Base-by-base conservation (phyloP, 2,797 vertebrate genomes). In the Numenius phaeopus region DNA sequence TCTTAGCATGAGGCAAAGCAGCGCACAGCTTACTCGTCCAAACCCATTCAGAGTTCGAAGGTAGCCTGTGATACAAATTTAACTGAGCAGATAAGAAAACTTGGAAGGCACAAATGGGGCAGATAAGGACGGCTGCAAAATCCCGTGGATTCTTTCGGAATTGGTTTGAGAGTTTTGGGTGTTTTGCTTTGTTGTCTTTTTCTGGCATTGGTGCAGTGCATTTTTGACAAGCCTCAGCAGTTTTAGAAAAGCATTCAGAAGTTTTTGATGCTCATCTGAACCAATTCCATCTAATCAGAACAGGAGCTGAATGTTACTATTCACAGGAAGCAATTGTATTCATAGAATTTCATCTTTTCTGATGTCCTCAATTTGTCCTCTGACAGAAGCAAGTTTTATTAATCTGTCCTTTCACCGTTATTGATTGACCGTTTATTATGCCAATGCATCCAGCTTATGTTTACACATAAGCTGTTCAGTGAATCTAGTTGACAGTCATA, bases 261-360 rank as follows among this genome's bases (percentile, higher is more conserved):
- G 90, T 92, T 96, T 94, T 85, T 96, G 93, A 93, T 95, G 92
- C 90, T 97, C 95, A 95, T 97, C 96, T 97, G 96, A 96, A 96
- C 96, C 95, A 92, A 94, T 97, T 97, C 96, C 95, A 97, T 94
- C 90, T 96, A 95, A 96, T 97, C 94, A 87, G 94, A 94, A 94
- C 84, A 94, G 80, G 87, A 95, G 75, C 90, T 94, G 94, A 91
- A 92, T 89, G 94, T 94, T 92, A 81, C 95, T 96, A 96, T 96
- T 97, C 94, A 94, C 82, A 89, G 90, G 94, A 94, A 94, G 92
- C 90, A 96, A 94, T 97, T 97, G 95, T 95, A 96, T 96, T 96
- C 91, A 94, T 90, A 87, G 95, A 96, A 96, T 96, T 97, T 96
- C 83, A 89, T 96, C 81, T 94, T 90, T 96, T 94, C 92, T 94